Base-by-base conservation (phyloP, 2,797 vertebrate genomes). In the Danio jaintianensis region DNA sequence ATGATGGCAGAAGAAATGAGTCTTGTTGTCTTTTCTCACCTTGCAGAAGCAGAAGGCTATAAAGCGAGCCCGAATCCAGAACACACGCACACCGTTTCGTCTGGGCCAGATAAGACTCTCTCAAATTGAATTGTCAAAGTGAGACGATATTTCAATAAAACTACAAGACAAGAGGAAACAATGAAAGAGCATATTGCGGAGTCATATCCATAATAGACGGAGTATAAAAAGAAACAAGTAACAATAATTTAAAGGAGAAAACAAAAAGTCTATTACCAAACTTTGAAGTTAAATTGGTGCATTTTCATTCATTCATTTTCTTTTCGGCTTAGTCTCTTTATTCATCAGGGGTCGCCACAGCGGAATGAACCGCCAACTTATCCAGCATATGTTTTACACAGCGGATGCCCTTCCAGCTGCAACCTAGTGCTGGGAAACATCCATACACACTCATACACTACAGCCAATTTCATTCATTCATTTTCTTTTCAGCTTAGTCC, bases 41-140 rank as follows among this genome's bases (percentile, higher is more conserved):
- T 75, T 82, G 40, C 47, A 62, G 59, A 20, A 38, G 16, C 79
- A 75, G 59, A 69, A 67, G 56, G 12, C 69, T 67, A 47, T 79
- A 82, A 84, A 75, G 62, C 1, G 29, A 62, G 53, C 36, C 20
- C 13, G 61, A 29, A 59, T 64, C 59, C 59, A 42, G 73, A 69
- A 67, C 29, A 45, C 71, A 76, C 22, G 15, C 22, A 47, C n/a
- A 40, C 52, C 42, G 38, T 72, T 52, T 75, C 40, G 67, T 29
- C 71, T 40, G 20, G 18, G 29, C 20, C 20, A 80, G 81, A 82
- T 80, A 85, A 85, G 67, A 76, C 20, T 70, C 45, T 55, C 20
- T 72, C 79, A 82, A 80, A 85, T 80, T 73, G 81, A 82, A 82
- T 73, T 68, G 77, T 82, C 77, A 82, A 69, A 73, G 75, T 56